Conservation (phyloP, 2,797 vertebrate species). For the Pampus argenteus region DNA sequence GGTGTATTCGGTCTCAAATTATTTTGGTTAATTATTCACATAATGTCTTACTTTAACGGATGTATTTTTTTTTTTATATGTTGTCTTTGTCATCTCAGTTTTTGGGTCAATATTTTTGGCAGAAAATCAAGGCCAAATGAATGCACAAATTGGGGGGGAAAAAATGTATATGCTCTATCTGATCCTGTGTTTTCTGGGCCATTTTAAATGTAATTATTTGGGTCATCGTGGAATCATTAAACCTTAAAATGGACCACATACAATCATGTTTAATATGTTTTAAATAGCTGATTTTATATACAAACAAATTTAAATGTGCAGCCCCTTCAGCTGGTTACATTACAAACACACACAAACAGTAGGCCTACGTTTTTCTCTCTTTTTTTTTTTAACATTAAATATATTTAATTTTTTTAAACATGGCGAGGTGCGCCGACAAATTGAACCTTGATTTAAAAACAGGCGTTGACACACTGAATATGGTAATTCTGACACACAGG, state of each 20-base stretch:
- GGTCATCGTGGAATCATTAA: conserved; percentile 70
- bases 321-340: conserved; percentile 50
- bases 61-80: conserved; percentile 23
- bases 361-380: conserved; percentile 45
- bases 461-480: conserved; percentile 72
- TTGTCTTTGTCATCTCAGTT: conserved; percentile 42
- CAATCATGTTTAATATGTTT: conserved; percentile 64
- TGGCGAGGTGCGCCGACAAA: conserved; percentile 55
- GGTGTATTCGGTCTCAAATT: conserved; percentile 29
- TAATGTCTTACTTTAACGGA: conserved; percentile 33
- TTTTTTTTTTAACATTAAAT: conserved; percentile 48
- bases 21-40: conserved; percentile 35
- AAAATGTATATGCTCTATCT: conserved; percentile 25
- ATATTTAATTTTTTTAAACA: conserved; percentile 39
- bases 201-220: conserved; percentile 66
- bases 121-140: conserved; percentile 54
- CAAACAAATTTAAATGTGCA: conserved; percentile 48
- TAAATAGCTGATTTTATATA: conserved; percentile 54
- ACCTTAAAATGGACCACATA: conserved; percentile 58
- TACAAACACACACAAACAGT: conserved; percentile 52
- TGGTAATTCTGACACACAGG: conserved; percentile 69
- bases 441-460: conserved; percentile 66
- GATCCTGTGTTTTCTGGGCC: conserved; percentile 48
- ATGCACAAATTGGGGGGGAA: conserved; percentile 47
- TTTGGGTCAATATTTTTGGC: conserved; percentile 59